A percentile compares a stretch with the other conserved stretches of the same genome.
phyloP scores from a whole-genome alignment of 2,797 vertebrate genomes.

The Lacerta bilineata region DNA sequence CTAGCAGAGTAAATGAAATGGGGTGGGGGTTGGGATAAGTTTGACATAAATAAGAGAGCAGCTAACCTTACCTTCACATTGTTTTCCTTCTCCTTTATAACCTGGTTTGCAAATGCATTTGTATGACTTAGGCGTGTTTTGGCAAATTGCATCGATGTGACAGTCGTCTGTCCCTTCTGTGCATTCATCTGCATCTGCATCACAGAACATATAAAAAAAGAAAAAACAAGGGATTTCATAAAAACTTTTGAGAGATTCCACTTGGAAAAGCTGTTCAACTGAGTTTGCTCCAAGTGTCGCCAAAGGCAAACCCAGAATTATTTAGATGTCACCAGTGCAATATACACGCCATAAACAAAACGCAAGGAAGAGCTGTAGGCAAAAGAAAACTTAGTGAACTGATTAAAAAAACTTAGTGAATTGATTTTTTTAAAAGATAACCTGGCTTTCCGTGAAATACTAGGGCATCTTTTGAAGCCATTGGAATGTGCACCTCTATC shows the following conservation, averaged over 20 bases:
- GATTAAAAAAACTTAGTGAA: background rate
- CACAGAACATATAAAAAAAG: slow-evolving; percentile 23
- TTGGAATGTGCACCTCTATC: too few relatives aligned
- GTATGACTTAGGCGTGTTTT: slow-evolving; percentile 94
- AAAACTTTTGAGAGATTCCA: background rate
- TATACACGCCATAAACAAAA: background rate
- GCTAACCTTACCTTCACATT: slow-evolving; percentile 90
- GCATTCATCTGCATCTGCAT: slow-evolving; percentile 92
- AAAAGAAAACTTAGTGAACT: background rate
- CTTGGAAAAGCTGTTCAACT: too few relatives aligned
- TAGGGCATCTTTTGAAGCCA: background rate
- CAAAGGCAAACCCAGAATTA: background rate
- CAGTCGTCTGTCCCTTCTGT: slow-evolving; percentile 92
- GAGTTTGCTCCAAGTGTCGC: background rate
- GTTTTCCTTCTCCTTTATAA: slow-evolving; percentile 94
- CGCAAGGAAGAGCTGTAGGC: background rate
- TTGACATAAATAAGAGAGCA: slow-evolving; percentile 3
- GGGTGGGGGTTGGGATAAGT: background rate
- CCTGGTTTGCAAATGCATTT: slow-evolving; percentile 98
- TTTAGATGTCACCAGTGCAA: background rate
- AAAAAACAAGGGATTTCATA: slow-evolving; percentile 38
- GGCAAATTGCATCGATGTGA: slow-evolving; percentile 96
- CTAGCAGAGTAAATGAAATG: slow-evolving; percentile 68
- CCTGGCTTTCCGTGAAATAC: background rate
- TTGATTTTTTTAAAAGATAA: background rate